These are phyloP conservation scores for Microcebus jonahi DNA, from an alignment of 2,113 vertebrate species.

Conservation along the genomic window DNA sequence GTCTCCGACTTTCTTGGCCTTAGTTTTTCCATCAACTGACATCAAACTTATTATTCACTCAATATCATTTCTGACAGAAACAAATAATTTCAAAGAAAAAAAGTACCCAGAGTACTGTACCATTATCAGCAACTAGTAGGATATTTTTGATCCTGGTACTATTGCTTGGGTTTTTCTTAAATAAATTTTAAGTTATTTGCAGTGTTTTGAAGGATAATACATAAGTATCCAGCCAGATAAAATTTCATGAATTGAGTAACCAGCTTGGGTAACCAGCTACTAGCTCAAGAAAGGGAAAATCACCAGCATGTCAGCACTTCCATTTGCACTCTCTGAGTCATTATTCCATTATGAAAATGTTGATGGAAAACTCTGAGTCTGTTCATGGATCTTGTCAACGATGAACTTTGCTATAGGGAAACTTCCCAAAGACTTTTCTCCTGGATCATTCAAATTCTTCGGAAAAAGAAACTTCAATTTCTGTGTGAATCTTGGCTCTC, in stretches of 20 bases:
- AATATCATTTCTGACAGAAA: neutral
- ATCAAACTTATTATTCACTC: neutral
- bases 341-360: neutral
- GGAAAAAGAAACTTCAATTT: neutral
- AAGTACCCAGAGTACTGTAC: neutral
- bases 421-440: neutral
- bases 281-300: neutral
- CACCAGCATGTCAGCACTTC: accelerated
- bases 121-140: neutral
- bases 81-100: neutral
- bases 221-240: neutral
- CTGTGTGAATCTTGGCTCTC: neutral
- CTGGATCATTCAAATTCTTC: neutral
- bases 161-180: neutral
- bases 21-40: neutral
- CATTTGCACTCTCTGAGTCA: neutral
- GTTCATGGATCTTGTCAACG: neutral
- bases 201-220: neutral
- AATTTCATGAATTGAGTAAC: neutral
- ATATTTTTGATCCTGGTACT: neutral
- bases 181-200: neutral
- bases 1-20: neutral
- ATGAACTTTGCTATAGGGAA: neutral
- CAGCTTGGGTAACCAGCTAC: neutral
- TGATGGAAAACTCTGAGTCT: neutral